Evolutionary conservation across 2,888 invertebrate species (phyloP).

Genomic region (Scelioninae gen. 2): DNA sequence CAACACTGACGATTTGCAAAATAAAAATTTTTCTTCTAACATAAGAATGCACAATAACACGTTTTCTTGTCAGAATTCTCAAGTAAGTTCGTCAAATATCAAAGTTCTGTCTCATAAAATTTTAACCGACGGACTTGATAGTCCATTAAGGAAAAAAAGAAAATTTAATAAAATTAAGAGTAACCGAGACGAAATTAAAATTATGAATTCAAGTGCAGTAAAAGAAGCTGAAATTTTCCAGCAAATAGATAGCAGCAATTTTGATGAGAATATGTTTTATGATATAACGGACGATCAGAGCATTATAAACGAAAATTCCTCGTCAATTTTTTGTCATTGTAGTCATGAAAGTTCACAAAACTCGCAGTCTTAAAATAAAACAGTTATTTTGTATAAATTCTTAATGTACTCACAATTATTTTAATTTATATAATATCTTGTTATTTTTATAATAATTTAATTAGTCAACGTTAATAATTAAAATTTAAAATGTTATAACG

Average conservation of each 20-base stretch:
- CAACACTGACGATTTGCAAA: not conserved
- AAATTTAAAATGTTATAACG: no score
- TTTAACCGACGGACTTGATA: conserved; percentile 11
- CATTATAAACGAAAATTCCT: no score
- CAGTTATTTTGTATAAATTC: no score
- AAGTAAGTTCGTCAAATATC: not conserved
- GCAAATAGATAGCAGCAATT: conserved; percentile 63
- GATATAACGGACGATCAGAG: no score
- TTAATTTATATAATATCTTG: no score
- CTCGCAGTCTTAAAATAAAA: no score
- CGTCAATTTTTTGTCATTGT: no score
- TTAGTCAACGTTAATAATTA: no score
- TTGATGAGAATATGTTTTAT: conserved; percentile 63
- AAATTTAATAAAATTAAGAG: conserved; percentile 37
- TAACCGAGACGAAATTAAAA: conserved; percentile 31
- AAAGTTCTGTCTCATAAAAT: not conserved
- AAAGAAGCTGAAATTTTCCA: conserved; percentile 65
- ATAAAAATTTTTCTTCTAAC: not conserved
- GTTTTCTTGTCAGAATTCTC: not conserved
- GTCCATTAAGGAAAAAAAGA: conserved; percentile 45
- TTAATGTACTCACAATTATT: no score
- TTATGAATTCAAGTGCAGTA: conserved; percentile 42
- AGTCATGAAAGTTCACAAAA: no score
- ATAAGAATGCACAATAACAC: not conserved
- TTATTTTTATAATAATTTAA: no score